phyloP scores from a whole-genome alignment of 2,113 vertebrate genomes.

The Boleophthalmus pectinirostris region DNA sequence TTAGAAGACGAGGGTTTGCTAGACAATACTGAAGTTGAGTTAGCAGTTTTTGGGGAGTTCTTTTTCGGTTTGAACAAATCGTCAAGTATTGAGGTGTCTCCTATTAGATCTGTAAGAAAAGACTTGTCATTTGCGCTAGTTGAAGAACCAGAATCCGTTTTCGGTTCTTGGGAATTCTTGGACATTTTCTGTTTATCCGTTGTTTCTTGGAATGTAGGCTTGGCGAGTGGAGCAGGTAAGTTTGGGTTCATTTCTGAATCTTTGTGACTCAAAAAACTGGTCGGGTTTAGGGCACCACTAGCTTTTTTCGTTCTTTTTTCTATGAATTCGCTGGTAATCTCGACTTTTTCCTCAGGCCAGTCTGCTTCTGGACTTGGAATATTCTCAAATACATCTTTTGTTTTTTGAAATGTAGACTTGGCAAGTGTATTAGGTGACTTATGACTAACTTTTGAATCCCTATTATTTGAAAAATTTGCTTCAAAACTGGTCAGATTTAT shows the following conservation, averaged over 20 bases:
- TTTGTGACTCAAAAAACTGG: slow-evolving; percentile 46
- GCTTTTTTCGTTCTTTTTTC: slow-evolving; percentile 54
- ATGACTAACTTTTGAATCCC: slow-evolving; percentile 46
- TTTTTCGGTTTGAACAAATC: slow-evolving; percentile 82
- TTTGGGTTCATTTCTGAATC: slow-evolving; percentile 44
- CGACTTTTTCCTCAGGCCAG: slow-evolving; percentile 45
- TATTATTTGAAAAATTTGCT: slow-evolving; percentile 34
- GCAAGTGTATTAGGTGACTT: slow-evolving; percentile 28
- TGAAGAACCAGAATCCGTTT: slow-evolving; percentile 8
- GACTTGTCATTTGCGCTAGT: slow-evolving; percentile 21
- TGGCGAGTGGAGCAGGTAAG: slow-evolving; percentile 32
- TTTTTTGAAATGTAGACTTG: slow-evolving; percentile 44
- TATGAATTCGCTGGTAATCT: slow-evolving; percentile 45
- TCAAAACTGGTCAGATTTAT: slow-evolving; percentile 24
- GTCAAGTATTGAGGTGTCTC: slow-evolving; percentile 90
- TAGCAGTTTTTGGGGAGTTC: slow-evolving; percentile 9
- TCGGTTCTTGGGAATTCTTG: slow-evolving; percentile 20
- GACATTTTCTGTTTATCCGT: slow-evolving; percentile 26
- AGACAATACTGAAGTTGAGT: neutral
- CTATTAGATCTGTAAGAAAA: slow-evolving; percentile 81
- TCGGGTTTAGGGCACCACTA: slow-evolving; percentile 48
- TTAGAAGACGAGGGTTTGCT: neutral
- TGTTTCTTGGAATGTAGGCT: slow-evolving; percentile 39
- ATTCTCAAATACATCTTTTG: slow-evolving; percentile 24
- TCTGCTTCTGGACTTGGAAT: slow-evolving; percentile 47